Conservation (phyloP, 2,888 invertebrate genomes). For the Lepas anatifera region DNA sequence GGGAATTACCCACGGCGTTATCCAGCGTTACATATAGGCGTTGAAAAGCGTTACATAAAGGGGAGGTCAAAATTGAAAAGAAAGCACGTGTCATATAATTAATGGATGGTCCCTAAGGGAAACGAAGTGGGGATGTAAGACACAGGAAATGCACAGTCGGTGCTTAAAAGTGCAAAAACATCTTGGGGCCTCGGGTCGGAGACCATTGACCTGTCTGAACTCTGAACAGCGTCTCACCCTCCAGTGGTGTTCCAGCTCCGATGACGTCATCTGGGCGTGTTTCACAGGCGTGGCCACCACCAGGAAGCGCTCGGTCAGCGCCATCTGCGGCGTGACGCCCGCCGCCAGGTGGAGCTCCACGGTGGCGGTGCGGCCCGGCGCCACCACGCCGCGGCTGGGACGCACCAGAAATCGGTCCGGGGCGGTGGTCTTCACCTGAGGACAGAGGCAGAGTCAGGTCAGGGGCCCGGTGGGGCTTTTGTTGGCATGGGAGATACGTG, state of each 20-base stretch:
- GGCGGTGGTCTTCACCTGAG: constrained; percentile 83
- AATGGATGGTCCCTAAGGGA: too few relatives aligned
- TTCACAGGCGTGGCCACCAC: constrained; percentile 56
- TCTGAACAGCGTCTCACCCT: neutral
- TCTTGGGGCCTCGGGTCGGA: too few relatives aligned
- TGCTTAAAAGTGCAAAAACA: too few relatives aligned
- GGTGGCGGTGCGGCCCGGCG: constrained; percentile 47
- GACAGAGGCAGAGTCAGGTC: too few relatives aligned
- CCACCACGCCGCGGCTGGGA: constrained; percentile 67
- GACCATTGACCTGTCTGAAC: too few relatives aligned
- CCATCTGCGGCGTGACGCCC: constrained; percentile 45
- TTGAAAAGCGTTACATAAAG: too few relatives aligned
- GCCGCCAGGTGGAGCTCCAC: constrained; percentile 61
- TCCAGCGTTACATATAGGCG: too few relatives aligned
- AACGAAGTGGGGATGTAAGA: neutral
- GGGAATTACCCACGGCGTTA: too few relatives aligned
- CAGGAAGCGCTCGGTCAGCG: constrained; percentile 72
- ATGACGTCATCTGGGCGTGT: neutral
- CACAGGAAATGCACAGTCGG: neutral
- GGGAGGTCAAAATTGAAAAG: too few relatives aligned
- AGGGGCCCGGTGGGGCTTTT: too few relatives aligned
- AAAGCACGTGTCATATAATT: too few relatives aligned
- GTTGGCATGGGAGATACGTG: too few relatives aligned
- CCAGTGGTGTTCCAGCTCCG: neutral
- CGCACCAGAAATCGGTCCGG: constrained; percentile 90